These are phyloP conservation scores for Caenorhabditis sp. DNA, from an alignment of 2,888 invertebrate genomes.

Conservation along the genomic window DNA sequence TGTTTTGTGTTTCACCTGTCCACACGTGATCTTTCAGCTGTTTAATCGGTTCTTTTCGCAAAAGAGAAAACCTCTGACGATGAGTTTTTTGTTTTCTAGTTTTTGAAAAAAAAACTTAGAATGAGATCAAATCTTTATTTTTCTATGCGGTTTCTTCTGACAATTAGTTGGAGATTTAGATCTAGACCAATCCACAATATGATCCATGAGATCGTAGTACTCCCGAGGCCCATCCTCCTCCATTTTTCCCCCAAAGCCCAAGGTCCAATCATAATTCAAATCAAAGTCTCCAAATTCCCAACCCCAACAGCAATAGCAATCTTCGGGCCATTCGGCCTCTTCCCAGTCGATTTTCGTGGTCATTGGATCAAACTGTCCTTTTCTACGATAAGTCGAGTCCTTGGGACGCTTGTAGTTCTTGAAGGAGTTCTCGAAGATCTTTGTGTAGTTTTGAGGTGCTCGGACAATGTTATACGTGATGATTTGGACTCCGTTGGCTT, in stretches of 20 bases:
- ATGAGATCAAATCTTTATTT: too few species aligned
- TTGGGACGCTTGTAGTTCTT: neutral
- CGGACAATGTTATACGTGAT: slow-evolving; percentile 4
- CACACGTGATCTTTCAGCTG: too few species aligned
- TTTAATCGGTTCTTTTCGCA: too few species aligned
- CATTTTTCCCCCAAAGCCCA: neutral
- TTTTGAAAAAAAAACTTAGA: too few species aligned
- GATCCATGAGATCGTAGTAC: slow-evolving; percentile 1
- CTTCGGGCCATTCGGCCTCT: neutral
- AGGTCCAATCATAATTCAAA: neutral
- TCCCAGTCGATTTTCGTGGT: neutral
- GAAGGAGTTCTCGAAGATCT: neutral
- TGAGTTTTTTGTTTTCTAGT: too few species aligned
- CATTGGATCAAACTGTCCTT: neutral
- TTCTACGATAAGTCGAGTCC: neutral
- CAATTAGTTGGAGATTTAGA: too few species aligned
- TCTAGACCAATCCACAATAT: neutral
- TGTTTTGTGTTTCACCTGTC: too few species aligned
- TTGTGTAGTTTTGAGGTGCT: slow-evolving; percentile 1
- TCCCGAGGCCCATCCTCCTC: neutral
- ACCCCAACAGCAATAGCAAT: neutral
- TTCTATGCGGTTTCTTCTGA: too few species aligned
- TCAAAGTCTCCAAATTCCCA: neutral
- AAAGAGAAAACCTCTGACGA: too few species aligned
- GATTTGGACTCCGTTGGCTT: neutral